Percentiles rank a stretch among this genome's conserved stretches.
These are phyloP conservation scores for Orchestia grillus DNA, from an alignment of 1,140 invertebrate species.

Conservation along the genomic window DNA sequence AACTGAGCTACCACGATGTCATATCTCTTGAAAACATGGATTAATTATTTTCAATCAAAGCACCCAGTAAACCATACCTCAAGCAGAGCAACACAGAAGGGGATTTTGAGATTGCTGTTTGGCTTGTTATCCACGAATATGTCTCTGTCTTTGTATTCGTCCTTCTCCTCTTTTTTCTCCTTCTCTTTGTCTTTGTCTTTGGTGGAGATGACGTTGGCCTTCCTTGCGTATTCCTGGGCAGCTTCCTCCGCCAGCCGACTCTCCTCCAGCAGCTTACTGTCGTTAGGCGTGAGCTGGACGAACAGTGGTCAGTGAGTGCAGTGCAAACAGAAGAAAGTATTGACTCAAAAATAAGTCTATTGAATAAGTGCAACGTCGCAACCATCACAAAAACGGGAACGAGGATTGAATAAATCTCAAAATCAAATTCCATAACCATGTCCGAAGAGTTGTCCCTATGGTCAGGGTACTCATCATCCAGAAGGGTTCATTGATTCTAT, in stretches of 20 bases:
- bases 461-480: too few species aligned
- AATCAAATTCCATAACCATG: too few species aligned
- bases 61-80: conserved; percentile 58
- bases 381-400: background rate
- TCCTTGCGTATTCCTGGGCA: conserved; percentile 88
- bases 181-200: conserved; percentile 82
- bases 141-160: conserved; percentile 75
- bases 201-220: conserved; percentile 87
- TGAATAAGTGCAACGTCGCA: background rate
- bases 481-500: too few species aligned
- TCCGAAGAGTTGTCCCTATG: too few species aligned
- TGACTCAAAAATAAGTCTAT: background rate
- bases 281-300: conserved; percentile 83
- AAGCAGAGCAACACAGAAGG: conserved; percentile 86
- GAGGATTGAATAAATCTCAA: background rate
- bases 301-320: background rate
- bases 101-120: conserved; percentile 91
- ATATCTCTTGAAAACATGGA: too few species aligned
- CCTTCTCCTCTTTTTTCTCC: conserved; percentile 80
- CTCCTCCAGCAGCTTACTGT: conserved; percentile 84
- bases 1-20: too few species aligned
- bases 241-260: conserved; percentile 79
- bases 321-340: background rate
- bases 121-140: conserved; percentile 57
- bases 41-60: too few species aligned